Percentiles rank a stretch among this genome's conserved stretches.
Conservation (phyloP, 2,113 vertebrate species). For the Orcinus orca region DNA sequence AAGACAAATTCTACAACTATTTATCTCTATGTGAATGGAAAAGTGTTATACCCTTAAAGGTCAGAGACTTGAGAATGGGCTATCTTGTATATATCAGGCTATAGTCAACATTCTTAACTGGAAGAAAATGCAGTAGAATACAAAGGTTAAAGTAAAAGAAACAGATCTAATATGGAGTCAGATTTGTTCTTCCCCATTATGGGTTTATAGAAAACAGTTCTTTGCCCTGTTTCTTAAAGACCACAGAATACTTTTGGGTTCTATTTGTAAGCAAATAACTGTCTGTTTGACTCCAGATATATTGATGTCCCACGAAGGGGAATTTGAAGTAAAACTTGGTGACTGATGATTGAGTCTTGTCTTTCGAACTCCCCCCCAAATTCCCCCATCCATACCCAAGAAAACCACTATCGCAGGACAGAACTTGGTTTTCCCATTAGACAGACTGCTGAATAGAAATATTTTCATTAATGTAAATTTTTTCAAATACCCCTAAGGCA, state of each 20-base stretch:
- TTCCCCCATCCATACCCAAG: not conserved
- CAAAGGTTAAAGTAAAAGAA: not conserved
- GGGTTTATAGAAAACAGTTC: not conserved
- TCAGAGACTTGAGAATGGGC: not conserved
- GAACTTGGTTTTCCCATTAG: not conserved
- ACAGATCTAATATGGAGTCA: not conserved
- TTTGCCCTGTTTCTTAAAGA: not conserved
- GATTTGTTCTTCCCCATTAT: not conserved
- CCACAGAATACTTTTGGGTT: not conserved
- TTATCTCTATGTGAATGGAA: not conserved
- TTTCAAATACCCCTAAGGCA: not conserved
- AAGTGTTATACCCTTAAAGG: not conserved
- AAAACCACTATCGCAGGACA: not conserved
- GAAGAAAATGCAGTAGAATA: not conserved
- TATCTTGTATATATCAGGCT: not conserved
- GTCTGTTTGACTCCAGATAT: not conserved
- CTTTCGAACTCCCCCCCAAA: not conserved
- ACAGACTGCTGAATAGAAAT: not conserved
- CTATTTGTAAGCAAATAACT: not conserved
- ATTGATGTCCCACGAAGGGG: not conserved
- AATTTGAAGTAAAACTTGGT: not conserved
- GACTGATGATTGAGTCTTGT: not conserved
- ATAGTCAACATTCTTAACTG: not conserved
- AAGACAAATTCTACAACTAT: not conserved
- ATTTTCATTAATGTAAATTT: constrained; percentile 35